phyloP scores from a whole-genome alignment of 2,888 invertebrate genomes.

The Mallateleia sp. region DNA sequence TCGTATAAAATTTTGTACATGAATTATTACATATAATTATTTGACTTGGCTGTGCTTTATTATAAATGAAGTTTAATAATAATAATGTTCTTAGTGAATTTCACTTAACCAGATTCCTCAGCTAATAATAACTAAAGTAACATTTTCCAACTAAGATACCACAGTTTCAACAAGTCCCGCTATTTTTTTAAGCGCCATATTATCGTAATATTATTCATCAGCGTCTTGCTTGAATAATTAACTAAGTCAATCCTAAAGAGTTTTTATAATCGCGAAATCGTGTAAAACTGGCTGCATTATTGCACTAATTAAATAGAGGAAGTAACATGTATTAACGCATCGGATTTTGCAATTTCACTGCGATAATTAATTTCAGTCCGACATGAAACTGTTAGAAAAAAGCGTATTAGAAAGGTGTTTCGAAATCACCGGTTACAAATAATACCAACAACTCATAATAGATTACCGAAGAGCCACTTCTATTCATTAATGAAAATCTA shows the following conservation, averaged over 20 bases:
- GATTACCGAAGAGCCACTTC: no score
- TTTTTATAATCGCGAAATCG: conserved; percentile 8
- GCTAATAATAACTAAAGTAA: no score
- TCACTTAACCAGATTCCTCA: no score
- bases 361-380: conserved; percentile 47
- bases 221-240: conserved; percentile 24
- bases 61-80: no score
- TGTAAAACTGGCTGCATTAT: conserved; percentile 13
- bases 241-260: background rate
- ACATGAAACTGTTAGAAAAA: conserved; percentile 38
- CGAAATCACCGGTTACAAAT: conserved; percentile 33
- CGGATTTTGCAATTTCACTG: conserved; percentile 39
- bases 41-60: no score
- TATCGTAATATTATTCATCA: background rate
- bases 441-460: background rate
- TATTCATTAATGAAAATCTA: no score
- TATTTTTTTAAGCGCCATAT: background rate
- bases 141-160: background rate
- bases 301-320: conserved; percentile 40
- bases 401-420: conserved; percentile 51
- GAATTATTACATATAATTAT: no score
- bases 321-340: conserved; percentile 41
- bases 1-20: no score
- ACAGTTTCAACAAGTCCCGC: background rate
- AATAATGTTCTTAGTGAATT: no score